Conservation (phyloP, 1,140 invertebrate species). For the Hirudo medicinalis region DNA sequence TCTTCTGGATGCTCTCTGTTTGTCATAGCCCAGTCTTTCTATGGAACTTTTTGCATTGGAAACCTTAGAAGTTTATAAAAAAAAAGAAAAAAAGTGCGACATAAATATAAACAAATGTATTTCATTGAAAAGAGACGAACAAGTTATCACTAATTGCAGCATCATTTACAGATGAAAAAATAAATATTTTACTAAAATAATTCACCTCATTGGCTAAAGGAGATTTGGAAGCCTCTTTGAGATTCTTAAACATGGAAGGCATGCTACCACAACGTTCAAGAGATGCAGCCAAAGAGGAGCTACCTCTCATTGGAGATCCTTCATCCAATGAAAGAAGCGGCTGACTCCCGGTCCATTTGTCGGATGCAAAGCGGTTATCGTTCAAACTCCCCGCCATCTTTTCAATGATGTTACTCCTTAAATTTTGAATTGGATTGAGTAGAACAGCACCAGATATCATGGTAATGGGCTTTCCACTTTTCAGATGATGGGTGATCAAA, state of each 20-base stretch:
- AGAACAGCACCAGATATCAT: constrained; percentile 75
- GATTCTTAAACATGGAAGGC: too few relatives aligned
- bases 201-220: too few relatives aligned
- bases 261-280: too few relatives aligned
- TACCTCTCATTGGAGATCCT: neutral
- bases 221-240: too few relatives aligned
- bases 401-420: too few relatives aligned
- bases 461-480: constrained; percentile 71
- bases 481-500: constrained; percentile 82
- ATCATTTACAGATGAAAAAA: neutral
- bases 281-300: too few relatives aligned
- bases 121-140: too few relatives aligned
- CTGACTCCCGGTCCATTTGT: neutral
- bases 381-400: too few relatives aligned
- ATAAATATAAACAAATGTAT: neutral
- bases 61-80: too few relatives aligned
- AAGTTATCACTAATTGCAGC: neutral
- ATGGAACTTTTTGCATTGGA: neutral
- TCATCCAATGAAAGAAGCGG: neutral
- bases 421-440: constrained; percentile 47
- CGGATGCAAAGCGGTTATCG: too few relatives aligned
- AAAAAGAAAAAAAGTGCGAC: neutral
- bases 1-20: neutral
- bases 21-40: neutral
- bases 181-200: too few relatives aligned